Evolutionary conservation across 1,140 invertebrate genomes (phyloP).

Genomic region (Cotesia glomerata): DNA sequence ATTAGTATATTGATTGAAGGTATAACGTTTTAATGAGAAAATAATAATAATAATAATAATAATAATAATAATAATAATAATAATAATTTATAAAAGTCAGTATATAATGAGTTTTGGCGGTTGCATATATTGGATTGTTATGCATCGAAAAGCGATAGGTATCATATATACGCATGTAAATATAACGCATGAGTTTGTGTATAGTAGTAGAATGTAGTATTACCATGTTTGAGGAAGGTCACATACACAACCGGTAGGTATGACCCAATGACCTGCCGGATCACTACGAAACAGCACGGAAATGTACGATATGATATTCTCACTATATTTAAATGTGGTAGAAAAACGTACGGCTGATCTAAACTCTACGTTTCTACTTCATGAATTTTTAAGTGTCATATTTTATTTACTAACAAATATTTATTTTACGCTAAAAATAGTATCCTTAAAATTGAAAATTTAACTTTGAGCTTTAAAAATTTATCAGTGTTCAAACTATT

Average conservation of each 20-base stretch:
- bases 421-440: too few species aligned
- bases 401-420: neutral
- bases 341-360: neutral
- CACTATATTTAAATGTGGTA: neutral
- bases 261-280: conserved; percentile 57
- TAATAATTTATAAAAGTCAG: too few species aligned
- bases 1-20: too few species aligned
- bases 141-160: neutral
- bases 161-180: conserved; percentile 25
- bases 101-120: too few species aligned
- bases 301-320: conserved; percentile 38
- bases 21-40: too few species aligned
- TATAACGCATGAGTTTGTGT: neutral
- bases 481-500: too few species aligned
- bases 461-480: too few species aligned
- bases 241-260: conserved; percentile 45
- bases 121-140: neutral
- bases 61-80: too few species aligned
- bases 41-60: too few species aligned
- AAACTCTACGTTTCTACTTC: conserved; percentile 1
- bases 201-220: conserved; percentile 27
- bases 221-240: conserved; percentile 40
- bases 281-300: conserved; percentile 46
- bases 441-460: too few species aligned
- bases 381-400: neutral